A percentile compares a stretch with the other conserved stretches of the same genome.
Evolutionary conservation across 2,888 invertebrate species (phyloP).

Genomic region (Villa cingulata): DNA sequence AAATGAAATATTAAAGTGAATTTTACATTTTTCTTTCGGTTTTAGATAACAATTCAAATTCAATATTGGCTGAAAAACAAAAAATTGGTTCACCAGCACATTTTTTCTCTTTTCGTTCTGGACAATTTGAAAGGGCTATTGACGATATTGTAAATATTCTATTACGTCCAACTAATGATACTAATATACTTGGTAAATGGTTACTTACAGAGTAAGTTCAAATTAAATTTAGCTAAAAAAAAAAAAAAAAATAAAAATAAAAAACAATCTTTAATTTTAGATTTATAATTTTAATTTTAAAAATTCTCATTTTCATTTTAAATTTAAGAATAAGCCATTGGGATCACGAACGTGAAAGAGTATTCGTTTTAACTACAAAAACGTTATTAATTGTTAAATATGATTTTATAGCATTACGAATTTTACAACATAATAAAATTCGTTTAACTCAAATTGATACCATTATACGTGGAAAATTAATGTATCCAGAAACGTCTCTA

Average conservation of each 20-base stretch:
- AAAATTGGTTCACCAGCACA: slow-evolving; percentile 9
- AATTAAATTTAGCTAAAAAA: neutral
- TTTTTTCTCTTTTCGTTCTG: slow-evolving; percentile 54
- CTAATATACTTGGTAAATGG: slow-evolving; percentile 60
- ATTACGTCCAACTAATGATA: slow-evolving; percentile 52
- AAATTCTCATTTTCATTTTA: neutral
- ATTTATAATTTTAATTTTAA: neutral
- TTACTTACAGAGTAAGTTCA: slow-evolving; percentile 62
- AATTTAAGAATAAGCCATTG: slow-evolving; percentile 64
- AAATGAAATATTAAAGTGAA: no score
- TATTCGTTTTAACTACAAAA: slow-evolving; percentile 60
- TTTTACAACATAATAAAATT: slow-evolving; percentile 56
- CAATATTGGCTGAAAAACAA: slow-evolving; percentile 3
- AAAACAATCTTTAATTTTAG: neutral
- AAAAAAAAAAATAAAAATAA: neutral
- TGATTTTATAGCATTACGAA: slow-evolving; percentile 70
- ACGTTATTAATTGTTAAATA: slow-evolving; percentile 63
- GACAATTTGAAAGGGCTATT: slow-evolving; percentile 58
- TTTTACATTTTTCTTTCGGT: no score
- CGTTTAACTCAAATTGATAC: slow-evolving; percentile 55
- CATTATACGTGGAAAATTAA: slow-evolving; percentile 59
- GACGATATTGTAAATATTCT: slow-evolving; percentile 53
- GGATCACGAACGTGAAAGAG: slow-evolving; percentile 74
- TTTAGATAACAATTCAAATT: no score
- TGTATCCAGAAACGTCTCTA: slow-evolving; percentile 67